Evolutionary conservation across 1,140 invertebrate genomes (phyloP), one percentile per base, ranked within the genome.

Genomic region (Papilio glaucus): DNA sequence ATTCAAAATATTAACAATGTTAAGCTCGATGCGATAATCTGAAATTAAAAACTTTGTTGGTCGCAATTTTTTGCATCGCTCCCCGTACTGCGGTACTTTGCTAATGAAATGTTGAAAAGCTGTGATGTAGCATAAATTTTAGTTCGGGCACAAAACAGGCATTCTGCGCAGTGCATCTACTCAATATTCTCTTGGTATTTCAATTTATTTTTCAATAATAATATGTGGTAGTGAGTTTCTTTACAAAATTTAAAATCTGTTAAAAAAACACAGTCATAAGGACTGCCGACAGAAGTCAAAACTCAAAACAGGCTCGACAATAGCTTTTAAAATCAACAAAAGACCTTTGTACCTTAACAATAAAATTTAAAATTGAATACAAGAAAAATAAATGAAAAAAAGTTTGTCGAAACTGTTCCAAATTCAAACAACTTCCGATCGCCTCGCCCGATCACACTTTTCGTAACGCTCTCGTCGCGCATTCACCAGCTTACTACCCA

Each of bases 101-200:
- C 53, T 69, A 69, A 69, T 69, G 53, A 69, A 69, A 69, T 69
- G 67, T 69, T 69, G 42, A 69, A 69, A 69, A 69, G 42, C 67
- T 69, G 41, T 33, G 42, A 69, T 49, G 41, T 69, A 21, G 67
- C 67, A 69, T 53, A 69, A 69, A 69, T 69, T 69, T 53, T 21
- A 69, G 67, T 69, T 49, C 53, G 45, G 42, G 67, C 67, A 37
- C 67, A 69, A 69, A 53, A 69, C 45, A 69, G 45, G 24, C 15
- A 57, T 10, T 24, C 21, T 37, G 45, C 7, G 26, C 49, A 69
- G 67, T 41, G 24, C 26, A 29, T 29, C 45, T 69, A 69, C 13
- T 45, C 67, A 69, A 53, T 69, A 53, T 53, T 69, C 42, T 26
- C 29, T 18, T 29, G 24, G 45, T 69, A 69, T 53, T 53, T 69